phyloP scores from a whole-genome alignment of 2,888 invertebrate genomes.

The Nebria salina region DNA sequence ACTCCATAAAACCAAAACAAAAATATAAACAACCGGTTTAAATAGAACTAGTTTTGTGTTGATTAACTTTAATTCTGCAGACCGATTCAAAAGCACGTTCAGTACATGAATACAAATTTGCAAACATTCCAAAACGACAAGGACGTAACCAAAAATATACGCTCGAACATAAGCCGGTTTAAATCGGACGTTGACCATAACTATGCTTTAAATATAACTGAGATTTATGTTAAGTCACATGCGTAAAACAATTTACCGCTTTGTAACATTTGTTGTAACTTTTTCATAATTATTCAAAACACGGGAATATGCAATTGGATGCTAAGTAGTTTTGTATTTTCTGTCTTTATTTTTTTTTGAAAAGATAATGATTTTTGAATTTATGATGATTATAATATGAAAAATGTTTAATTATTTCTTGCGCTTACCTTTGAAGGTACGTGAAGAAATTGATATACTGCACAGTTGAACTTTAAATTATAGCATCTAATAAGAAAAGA shows the following conservation, averaged over 20 bases:
- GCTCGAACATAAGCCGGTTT: neutral
- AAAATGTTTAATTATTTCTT: neutral
- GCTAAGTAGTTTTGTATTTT: neutral
- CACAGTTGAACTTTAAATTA: neutral
- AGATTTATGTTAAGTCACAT: neutral
- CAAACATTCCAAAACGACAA: neutral
- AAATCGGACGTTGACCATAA: neutral
- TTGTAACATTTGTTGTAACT: conserved; percentile 3
- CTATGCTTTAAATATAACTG: neutral
- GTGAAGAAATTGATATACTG: neutral
- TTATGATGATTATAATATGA: neutral
- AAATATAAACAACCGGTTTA: neutral
- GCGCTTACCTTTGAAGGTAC: neutral
- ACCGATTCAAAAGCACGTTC: neutral
- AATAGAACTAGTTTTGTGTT: neutral
- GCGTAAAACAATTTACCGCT: neutral
- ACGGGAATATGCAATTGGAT: neutral
- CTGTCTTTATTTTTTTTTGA: neutral
- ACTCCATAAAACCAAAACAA: neutral
- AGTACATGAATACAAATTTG: neutral
- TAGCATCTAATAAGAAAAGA: neutral
- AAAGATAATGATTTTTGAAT: neutral
- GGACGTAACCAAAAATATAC: neutral
- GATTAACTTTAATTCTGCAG: neutral
- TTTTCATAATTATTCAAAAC: conserved; percentile 14